Evolutionary conservation across 1,140 invertebrate genomes (phyloP).

Genomic region (Drosophila lacertosa): DNA sequence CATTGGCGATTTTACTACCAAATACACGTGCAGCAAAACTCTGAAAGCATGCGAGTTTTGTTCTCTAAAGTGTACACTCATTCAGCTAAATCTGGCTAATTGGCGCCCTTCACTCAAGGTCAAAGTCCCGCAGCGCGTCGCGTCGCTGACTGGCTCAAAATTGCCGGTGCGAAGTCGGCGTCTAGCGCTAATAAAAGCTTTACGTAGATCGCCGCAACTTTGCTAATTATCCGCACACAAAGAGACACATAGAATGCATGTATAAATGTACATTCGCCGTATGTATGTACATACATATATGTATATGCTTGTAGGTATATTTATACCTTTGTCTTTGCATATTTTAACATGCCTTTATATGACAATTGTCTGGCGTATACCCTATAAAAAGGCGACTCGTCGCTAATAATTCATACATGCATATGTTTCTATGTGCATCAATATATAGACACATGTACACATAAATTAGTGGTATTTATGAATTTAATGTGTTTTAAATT

Average conservation of each 20-base stretch:
- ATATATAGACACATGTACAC: neutral
- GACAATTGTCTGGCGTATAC: constrained; percentile 19
- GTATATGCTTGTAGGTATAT: too few species aligned
- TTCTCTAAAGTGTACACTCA: constrained; percentile 46
- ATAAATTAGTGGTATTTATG: too few species aligned
- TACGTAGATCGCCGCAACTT: constrained; percentile 49
- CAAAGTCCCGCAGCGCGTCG: constrained; percentile 48
- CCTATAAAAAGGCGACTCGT: neutral
- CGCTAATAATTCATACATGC: neutral
- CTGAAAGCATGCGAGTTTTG: constrained; percentile 19
- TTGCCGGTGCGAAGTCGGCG: constrained; percentile 51
- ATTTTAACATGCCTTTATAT: constrained; percentile 29
- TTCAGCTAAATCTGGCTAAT: constrained; percentile 67
- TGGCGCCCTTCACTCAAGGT: constrained; percentile 76
- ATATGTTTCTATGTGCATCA: neutral
- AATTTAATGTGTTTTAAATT: too few species aligned
- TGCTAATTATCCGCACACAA: constrained; percentile 62
- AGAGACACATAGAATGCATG: constrained; percentile 12
- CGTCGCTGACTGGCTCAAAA: constrained; percentile 59
- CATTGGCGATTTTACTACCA: neutral
- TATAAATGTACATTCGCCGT: neutral
- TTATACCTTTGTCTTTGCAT: constrained; percentile 2
- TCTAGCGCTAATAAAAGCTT: constrained; percentile 62
- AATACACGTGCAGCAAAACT: constrained; percentile 15
- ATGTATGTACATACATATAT: too few species aligned